These are phyloP conservation scores for Moxostoma hubbsi DNA, from an alignment of 2,797 vertebrate species.

Conservation along the genomic window DNA sequence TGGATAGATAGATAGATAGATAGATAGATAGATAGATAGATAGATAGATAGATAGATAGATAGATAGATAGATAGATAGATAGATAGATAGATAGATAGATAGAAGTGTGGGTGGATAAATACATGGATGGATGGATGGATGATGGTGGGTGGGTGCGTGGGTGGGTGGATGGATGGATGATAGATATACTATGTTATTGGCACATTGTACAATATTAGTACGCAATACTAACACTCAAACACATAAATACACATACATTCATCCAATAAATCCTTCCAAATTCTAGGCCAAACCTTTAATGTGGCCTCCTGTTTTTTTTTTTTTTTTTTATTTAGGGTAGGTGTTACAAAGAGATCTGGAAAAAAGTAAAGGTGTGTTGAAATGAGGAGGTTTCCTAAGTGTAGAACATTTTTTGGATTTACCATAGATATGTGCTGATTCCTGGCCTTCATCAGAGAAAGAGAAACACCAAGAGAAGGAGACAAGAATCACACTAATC, in stretches of 20 bases:
- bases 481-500: slow-evolving; percentile 68
- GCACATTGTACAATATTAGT: slow-evolving; percentile 16
- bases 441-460: slow-evolving; percentile 81
- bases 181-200: neutral
- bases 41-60: too few relatives aligned
- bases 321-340: neutral
- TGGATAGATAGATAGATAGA: too few relatives aligned
- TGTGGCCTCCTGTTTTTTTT: neutral
- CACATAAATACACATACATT: slow-evolving; percentile 10
- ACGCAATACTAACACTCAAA: slow-evolving; percentile 15
- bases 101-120: too few relatives aligned
- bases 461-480: slow-evolving; percentile 76
- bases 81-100: too few relatives aligned
- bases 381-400: slow-evolving; percentile 61
- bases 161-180: neutral
- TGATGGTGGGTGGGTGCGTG: too few relatives aligned
- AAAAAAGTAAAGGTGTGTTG: slow-evolving; percentile 25
- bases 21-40: too few relatives aligned
- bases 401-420: slow-evolving; percentile 72
- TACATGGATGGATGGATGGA: too few relatives aligned
- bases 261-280: slow-evolving; percentile 1
- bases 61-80: too few relatives aligned
- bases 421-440: slow-evolving; percentile 83
- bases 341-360: slow-evolving; percentile 19
- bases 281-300: neutral